These are phyloP conservation scores for Lophius piscatorius DNA, from an alignment of 2,113 vertebrate species.

Conservation along the genomic window DNA sequence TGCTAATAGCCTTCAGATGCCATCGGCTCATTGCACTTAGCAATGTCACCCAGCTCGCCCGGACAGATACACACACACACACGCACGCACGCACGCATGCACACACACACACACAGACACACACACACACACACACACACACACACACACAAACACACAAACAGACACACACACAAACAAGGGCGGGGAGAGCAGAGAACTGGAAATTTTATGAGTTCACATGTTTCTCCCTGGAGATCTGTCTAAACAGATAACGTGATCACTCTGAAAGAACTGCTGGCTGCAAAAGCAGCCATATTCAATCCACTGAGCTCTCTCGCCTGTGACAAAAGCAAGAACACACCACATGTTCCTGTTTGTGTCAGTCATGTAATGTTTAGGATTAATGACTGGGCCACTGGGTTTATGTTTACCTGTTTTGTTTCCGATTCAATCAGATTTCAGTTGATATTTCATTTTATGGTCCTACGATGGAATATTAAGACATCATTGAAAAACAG, in stretches of 20 bases:
- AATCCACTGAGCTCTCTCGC: conserved; percentile 28
- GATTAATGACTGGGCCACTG: no score
- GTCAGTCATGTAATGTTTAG: conserved; percentile 18
- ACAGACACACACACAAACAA: no score
- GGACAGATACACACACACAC: conserved; percentile 32
- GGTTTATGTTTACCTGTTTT: no score
- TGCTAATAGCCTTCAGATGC: conserved; percentile 80
- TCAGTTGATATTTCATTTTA: no score
- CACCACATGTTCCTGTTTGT: conserved; percentile 10
- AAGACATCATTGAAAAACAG: no score
- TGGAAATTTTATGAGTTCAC: conserved; percentile 60
- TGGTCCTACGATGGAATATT: no score
- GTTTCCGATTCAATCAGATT: no score
- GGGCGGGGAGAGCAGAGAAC: conserved; percentile 29
- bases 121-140: conserved; percentile 8
- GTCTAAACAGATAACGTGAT: conserved; percentile 70
- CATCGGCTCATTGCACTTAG: conserved; percentile 75
- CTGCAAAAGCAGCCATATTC: conserved; percentile 47
- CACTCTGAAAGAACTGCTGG: conserved; percentile 51
- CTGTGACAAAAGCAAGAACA: no score
- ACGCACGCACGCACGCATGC: conserved; percentile 20
- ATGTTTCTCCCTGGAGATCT: conserved; percentile 62
- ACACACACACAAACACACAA: no score
- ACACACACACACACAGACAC: conserved; percentile 19
- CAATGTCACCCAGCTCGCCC: conserved; percentile 62